These are phyloP conservation scores for Botrylloides violaceus DNA, from an alignment of 23 tunicate species.

Conservation along the genomic window DNA sequence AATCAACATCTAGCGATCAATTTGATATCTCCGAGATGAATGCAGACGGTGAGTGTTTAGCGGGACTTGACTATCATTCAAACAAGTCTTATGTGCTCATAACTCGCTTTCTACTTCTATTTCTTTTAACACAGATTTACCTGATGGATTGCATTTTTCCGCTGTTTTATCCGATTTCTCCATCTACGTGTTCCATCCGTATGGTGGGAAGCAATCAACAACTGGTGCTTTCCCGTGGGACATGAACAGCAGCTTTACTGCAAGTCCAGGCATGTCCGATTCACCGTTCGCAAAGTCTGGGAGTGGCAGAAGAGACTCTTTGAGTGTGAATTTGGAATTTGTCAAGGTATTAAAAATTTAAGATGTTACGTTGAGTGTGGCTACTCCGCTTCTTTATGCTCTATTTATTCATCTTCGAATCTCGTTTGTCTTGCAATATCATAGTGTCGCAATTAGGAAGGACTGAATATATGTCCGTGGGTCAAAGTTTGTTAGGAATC, in stretches of 20 bases:
- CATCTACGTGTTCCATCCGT: constrained; percentile 72
- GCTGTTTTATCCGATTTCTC: constrained; percentile 89
- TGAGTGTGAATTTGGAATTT: constrained; percentile 76
- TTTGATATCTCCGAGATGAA: no score
- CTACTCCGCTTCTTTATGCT: background rate
- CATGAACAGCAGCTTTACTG: constrained; percentile 8
- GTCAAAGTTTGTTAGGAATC: no score
- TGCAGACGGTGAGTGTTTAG: no score
- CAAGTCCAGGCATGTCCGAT: constrained; percentile 16
- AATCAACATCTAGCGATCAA: background rate
- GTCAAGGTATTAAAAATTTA: constrained; percentile 68
- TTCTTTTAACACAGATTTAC: constrained; percentile 14
- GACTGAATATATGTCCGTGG: no score
- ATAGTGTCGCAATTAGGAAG: no score
- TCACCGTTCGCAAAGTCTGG: constrained; percentile 35
- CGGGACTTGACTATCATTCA: no score
- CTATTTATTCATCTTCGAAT: background rate
- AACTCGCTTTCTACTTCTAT: no score
- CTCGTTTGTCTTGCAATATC: no score
- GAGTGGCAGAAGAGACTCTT: constrained; percentile 70
- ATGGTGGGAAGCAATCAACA: constrained; percentile 22
- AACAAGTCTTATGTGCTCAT: no score
- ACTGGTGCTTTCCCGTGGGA: background rate
- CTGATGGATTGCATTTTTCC: constrained; percentile 66
- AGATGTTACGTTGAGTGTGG: no score